phyloP scores from a whole-genome alignment of 2,797 vertebrate genomes.

The Picus viridis region DNA sequence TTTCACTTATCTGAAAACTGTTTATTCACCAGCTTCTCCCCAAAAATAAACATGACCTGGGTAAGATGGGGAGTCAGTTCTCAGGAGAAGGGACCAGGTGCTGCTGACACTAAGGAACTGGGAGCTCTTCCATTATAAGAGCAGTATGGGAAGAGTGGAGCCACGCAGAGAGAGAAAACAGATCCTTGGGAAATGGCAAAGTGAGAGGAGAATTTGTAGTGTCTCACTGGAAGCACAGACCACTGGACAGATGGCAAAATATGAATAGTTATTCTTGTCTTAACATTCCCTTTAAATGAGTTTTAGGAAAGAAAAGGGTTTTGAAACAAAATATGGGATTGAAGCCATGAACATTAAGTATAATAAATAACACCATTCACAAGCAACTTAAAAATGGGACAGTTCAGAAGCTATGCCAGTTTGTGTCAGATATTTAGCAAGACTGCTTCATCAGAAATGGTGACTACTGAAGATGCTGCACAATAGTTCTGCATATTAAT shows the following conservation, averaged over 20 bases:
- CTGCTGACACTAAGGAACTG: background rate
- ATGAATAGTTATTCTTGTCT: background rate
- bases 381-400: background rate
- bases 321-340: background rate
- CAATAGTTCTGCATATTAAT: background rate
- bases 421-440: background rate
- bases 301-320: background rate
- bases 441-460: background rate
- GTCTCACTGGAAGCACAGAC: background rate
- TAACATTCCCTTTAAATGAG: background rate
- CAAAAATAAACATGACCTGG: background rate
- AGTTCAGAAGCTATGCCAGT: background rate
- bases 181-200: background rate
- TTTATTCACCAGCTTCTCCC: background rate
- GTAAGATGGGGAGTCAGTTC: background rate
- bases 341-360: background rate
- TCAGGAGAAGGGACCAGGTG: background rate
- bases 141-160: background rate
- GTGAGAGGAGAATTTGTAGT: background rate
- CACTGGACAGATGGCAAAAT: background rate
- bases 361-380: background rate
- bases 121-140: background rate
- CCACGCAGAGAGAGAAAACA: background rate
- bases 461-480: background rate
- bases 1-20: background rate